These are phyloP conservation scores for Acronicta alni DNA, from an alignment of 2,888 invertebrate genomes.

Conservation along the genomic window DNA sequence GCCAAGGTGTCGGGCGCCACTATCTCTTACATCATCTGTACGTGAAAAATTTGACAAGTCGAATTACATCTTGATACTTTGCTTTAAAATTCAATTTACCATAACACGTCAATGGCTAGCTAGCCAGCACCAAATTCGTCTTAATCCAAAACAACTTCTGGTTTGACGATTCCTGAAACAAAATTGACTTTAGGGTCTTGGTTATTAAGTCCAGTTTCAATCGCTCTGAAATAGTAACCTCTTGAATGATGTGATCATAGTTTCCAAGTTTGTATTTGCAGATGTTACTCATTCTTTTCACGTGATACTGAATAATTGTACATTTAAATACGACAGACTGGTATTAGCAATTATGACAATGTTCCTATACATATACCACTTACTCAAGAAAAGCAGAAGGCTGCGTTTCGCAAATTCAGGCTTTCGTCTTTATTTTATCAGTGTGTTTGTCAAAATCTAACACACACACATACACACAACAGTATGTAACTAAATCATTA, in stretches of 20 bases:
- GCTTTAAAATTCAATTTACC: slow-evolving; percentile 30
- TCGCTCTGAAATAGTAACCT: slow-evolving; percentile 10
- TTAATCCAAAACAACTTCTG: slow-evolving; percentile 23
- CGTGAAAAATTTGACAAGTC: slow-evolving; percentile 29
- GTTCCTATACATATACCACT: too few species aligned
- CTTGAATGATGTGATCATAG: slow-evolving; percentile 9
- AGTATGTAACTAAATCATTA: too few species aligned
- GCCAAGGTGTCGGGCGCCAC: slow-evolving; percentile 69
- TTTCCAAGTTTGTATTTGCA: slow-evolving; percentile 36
- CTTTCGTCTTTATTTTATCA: neutral
- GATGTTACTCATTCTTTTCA: slow-evolving; percentile 56
- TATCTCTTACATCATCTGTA: slow-evolving; percentile 58
- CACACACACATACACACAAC: too few species aligned
- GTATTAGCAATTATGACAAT: too few species aligned
- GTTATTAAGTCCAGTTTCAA: slow-evolving; percentile 23
- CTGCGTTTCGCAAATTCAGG: neutral
- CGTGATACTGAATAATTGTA: slow-evolving; percentile 58
- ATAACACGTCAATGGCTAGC: slow-evolving; percentile 3
- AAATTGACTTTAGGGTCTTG: slow-evolving; percentile 14
- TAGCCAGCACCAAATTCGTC: slow-evolving; percentile 25
- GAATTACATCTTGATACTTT: slow-evolving; percentile 35
- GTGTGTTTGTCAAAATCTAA: neutral
- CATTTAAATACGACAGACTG: slow-evolving; percentile 49
- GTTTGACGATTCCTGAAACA: slow-evolving; percentile 12
- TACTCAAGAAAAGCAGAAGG: too few species aligned